Base-by-base conservation (phyloP, 2,113 vertebrate species). In the Nettapus auritus region DNA sequence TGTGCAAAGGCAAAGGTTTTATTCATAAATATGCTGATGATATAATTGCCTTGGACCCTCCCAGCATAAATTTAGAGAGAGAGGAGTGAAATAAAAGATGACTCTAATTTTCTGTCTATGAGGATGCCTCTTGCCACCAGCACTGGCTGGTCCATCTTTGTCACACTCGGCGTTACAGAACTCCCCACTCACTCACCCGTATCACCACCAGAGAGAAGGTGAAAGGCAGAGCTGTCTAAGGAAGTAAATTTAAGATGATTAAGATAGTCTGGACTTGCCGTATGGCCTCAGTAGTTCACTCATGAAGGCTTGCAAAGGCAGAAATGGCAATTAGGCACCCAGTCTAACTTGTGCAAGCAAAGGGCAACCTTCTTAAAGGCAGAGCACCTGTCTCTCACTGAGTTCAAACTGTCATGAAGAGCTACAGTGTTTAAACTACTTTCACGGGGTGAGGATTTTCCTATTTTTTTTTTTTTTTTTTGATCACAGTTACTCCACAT, bases 351-450 rank as follows among this genome's bases (percentile, higher is more conserved):
- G 64, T 16, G 16, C 22, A 64, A 50, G 28, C 38, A 71, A 56
- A 50, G 75, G 34, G 23, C 50, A 66, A 3, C 36, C 31, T 66
- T 31, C 8, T 15, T 53, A n/a, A 40, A 91, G 34, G 36, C 28
- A 92, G 52, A 29, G 4, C 3, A 5, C 31, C n/a, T 18, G 4
- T 60, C 53, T 76, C 26, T 68, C 38, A 29, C 29, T 0, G 1
- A 22, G 5, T 53, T 70, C 40, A 77, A 33, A 23, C n/a, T 70
- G 23, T 28, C 0, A 10, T 68, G 38, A 87, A 64, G 25, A 83
- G 5, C 50, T 66, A 34, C 33, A n/a, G 23, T 13, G 11, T 80
- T 82, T 73, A 36, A 82, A 73, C 21, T 66, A 21, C 18, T 77
- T 88, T 44, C 3, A 6, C 29, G 23, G 13, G 8, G 6, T 48